Conservation (phyloP, 2,113 vertebrate species). For the Alosa alosa region DNA sequence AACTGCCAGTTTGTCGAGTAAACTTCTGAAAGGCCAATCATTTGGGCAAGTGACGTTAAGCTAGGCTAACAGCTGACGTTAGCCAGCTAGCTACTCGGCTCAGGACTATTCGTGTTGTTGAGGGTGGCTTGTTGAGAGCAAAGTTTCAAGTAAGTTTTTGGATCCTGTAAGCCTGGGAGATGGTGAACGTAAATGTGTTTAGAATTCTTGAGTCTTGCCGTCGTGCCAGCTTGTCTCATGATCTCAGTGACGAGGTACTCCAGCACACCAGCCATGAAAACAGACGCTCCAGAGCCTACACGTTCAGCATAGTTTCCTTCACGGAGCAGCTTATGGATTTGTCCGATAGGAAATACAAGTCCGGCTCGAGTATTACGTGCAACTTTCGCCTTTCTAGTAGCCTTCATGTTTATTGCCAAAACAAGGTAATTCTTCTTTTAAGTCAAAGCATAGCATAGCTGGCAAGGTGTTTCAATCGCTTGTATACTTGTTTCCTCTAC, state of each 20-base stretch:
- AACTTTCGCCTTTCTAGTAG: neutral
- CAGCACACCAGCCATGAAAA: constrained; percentile 28
- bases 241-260: constrained; percentile 31
- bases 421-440: neutral
- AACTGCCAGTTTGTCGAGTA: neutral
- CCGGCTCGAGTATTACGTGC: neutral
- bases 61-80: neutral
- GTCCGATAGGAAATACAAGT: constrained; percentile 9
- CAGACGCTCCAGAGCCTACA: neutral
- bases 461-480: neutral
- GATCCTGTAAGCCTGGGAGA: constrained; percentile 27
- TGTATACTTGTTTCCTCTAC: neutral
- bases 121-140: neutral
- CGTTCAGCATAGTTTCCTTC: neutral
- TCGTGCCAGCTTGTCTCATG: neutral
- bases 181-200: constrained; percentile 16
- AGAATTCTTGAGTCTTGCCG: neutral
- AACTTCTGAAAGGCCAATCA: neutral
- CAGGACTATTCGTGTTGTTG: neutral
- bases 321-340: neutral
- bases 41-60: neutral
- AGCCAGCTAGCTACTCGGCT: neutral
- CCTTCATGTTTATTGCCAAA: neutral
- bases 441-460: neutral
- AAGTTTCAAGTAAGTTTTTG: neutral